These are phyloP conservation scores for Pyrrhosoma nymphula DNA, from an alignment of 2,888 invertebrate species.

Conservation along the genomic window DNA sequence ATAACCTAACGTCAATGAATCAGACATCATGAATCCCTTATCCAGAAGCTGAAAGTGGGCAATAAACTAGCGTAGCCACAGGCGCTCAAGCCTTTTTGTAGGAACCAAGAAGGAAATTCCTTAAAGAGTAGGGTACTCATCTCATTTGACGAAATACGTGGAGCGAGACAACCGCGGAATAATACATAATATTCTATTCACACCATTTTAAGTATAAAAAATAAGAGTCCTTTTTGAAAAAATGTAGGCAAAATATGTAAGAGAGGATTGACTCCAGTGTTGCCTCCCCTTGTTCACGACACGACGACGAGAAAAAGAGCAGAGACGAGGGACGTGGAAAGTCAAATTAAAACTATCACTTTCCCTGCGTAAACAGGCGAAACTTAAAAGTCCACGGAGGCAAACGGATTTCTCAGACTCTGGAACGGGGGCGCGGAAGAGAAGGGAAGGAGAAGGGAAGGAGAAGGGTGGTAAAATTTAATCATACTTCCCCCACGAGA, in stretches of 20 bases:
- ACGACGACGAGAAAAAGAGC: neutral
- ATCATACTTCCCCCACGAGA: neutral
- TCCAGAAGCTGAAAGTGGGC: no score
- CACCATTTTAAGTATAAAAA: no score
- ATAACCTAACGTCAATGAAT: no score
- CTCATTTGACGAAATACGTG: no score
- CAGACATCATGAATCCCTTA: no score
- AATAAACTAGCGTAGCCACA: no score
- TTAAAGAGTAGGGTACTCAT: no score
- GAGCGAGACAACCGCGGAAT: no score
- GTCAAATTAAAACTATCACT: neutral
- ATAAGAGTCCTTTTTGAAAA: neutral
- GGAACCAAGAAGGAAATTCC: no score
- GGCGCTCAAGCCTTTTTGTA: no score
- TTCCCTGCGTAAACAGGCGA: slow-evolving; percentile 10
- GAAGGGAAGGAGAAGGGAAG: neutral
- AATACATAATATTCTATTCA: no score
- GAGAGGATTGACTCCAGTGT: neutral
- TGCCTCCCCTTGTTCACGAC: neutral
- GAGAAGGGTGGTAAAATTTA: neutral
- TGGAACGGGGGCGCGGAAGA: neutral
- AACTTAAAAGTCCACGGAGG: neutral
- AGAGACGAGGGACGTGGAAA: neutral
- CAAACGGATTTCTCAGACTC: neutral
- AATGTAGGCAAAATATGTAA: neutral